phyloP scores from a whole-genome alignment of 2,797 vertebrate species.

The Etheostoma nigrum region DNA sequence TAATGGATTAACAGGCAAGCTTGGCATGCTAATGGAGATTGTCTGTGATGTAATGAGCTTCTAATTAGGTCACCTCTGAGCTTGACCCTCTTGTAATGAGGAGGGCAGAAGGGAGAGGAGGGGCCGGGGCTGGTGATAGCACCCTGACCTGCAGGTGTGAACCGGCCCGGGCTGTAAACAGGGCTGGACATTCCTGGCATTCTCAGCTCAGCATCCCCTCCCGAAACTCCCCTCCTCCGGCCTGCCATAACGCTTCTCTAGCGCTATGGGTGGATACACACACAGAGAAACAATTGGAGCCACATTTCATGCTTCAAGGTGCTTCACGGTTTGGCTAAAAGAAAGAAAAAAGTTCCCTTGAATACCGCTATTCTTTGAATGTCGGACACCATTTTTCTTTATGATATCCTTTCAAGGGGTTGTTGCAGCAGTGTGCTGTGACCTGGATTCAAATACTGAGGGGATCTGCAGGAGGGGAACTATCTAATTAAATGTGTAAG shows the following conservation, averaged over 20 bases:
- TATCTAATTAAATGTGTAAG: constrained; percentile 66
- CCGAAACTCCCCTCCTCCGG: constrained; percentile 79
- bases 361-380: constrained; percentile 64
- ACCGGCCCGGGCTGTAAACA: constrained; percentile 84
- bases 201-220: constrained; percentile 83
- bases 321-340: constrained; percentile 67
- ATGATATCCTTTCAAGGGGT: constrained; percentile 58
- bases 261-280: constrained; percentile 76
- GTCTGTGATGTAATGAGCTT: constrained; percentile 97
- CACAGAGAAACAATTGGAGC: constrained; percentile 81
- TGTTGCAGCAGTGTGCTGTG: constrained; percentile 39
- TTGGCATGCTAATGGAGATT: constrained; percentile 94
- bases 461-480: constrained; percentile 58
- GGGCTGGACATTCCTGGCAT: constrained; percentile 86
- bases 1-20: constrained; percentile 93
- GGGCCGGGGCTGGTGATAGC: constrained; percentile 84
- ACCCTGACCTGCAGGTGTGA: constrained; percentile 89
- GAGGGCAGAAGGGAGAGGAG: constrained; percentile 75
- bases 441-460: constrained; percentile 64
- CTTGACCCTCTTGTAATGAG: constrained; percentile 94
- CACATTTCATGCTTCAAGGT: constrained; percentile 82
- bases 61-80: constrained; percentile 96
- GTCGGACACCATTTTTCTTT: constrained; percentile 58
- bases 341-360: constrained; percentile 50
- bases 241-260: constrained; percentile 79